phyloP scores from a whole-genome alignment of 2,797 vertebrate species.

The Amphiprion clarkii region DNA sequence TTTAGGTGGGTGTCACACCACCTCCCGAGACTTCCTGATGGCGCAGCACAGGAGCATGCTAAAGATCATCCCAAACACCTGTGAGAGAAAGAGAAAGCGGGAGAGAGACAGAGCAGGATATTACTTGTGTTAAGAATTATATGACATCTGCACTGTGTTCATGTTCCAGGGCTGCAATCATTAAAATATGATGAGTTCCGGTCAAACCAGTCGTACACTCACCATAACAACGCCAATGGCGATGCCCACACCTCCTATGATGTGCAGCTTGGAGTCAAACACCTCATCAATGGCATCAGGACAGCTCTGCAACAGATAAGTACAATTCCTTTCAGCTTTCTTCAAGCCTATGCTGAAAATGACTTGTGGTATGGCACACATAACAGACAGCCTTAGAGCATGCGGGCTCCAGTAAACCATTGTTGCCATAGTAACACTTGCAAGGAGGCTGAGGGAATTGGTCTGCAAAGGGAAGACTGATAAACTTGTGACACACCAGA shows the following conservation, averaged over 20 bases:
- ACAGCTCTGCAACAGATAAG: constrained; percentile 85
- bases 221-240: constrained; percentile 94
- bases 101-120: neutral
- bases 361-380: constrained; percentile 25
- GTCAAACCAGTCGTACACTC: constrained; percentile 55
- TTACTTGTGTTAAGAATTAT: neutral
- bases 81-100: constrained; percentile 44
- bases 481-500: constrained; percentile 28
- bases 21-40: constrained; percentile 94
- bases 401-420: constrained; percentile 50
- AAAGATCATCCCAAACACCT: constrained; percentile 99
- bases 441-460: constrained; percentile 30
- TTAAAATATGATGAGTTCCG: neutral
- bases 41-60: constrained; percentile 97
- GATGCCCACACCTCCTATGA: constrained; percentile 93
- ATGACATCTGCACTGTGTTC: neutral
- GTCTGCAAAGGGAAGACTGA: constrained; percentile 43
- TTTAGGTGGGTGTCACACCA: constrained; percentile 86
- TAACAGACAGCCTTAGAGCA: constrained; percentile 25
- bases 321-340: constrained; percentile 28
- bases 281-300: constrained; percentile 89
- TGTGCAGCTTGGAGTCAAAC: constrained; percentile 92
- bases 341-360: constrained; percentile 8
- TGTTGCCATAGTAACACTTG: constrained; percentile 72
- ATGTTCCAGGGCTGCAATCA: neutral